Percentiles rank a stretch among this genome's conserved stretches.
Evolutionary conservation across 2,113 vertebrate species (phyloP).

Genomic region (Corvus cornix): DNA sequence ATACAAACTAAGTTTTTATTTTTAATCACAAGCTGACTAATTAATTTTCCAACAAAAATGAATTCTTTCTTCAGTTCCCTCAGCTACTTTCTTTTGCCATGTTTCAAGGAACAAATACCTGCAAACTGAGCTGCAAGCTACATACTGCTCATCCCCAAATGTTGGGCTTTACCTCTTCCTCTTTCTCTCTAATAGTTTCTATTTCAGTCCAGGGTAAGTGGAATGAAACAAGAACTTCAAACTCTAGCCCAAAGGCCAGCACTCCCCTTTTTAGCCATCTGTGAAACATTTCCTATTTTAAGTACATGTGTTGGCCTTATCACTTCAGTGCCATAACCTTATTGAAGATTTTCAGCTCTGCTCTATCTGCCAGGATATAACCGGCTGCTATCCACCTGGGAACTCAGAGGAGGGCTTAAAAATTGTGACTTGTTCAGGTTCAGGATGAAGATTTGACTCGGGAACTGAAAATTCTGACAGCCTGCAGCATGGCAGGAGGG

Average conservation of each 20-base stretch:
- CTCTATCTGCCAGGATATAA: not conserved
- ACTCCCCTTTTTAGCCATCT: not conserved
- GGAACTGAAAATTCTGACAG: not conserved
- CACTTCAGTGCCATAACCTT: not conserved
- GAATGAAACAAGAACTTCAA: conserved; percentile 7
- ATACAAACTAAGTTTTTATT: not conserved
- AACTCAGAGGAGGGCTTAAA: not conserved
- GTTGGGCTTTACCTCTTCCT: not conserved
- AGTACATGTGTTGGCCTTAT: not conserved
- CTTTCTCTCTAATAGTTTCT: not conserved
- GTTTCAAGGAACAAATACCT: not conserved
- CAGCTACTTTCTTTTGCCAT: not conserved
- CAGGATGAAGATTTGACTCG: fast-evolving
- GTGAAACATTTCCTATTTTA: not conserved
- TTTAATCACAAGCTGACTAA: not conserved
- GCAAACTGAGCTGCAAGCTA: not conserved
- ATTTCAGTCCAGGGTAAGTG: not conserved
- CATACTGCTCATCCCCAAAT: not conserved
- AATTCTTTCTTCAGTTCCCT: not conserved
- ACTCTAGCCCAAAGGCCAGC: not conserved
- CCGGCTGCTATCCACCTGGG: not conserved
- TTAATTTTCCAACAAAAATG: not conserved
- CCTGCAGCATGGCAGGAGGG: not conserved
- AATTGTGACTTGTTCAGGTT: not conserved
- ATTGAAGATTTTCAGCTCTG: not conserved